These are phyloP conservation scores for Maconellicoccus hirsutus DNA, from an alignment of 1,140 invertebrate genomes.

Conservation along the genomic window DNA sequence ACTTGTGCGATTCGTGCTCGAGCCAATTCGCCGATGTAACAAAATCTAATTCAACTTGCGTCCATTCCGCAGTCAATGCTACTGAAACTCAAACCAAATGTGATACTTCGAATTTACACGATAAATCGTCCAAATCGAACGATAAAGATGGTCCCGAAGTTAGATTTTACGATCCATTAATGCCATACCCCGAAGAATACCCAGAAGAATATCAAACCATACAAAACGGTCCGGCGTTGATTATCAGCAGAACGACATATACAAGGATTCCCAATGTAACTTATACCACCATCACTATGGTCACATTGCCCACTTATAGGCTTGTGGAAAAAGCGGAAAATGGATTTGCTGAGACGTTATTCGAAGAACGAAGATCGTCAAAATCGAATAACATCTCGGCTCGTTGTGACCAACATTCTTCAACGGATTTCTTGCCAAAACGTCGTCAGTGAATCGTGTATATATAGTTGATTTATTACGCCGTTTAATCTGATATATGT, in stretches of 20 bases:
- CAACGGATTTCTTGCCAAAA: too few species aligned
- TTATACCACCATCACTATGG: slow-evolving; percentile 26
- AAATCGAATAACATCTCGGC: neutral
- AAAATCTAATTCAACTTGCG: too few species aligned
- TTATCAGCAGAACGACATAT: slow-evolving; percentile 26
- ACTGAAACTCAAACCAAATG: too few species aligned
- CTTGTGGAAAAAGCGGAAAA: slow-evolving; percentile 24
- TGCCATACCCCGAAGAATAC: slow-evolving; percentile 28
- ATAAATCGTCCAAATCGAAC: neutral
- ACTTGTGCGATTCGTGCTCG: too few species aligned
- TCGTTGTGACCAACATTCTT: too few species aligned
- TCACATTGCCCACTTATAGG: slow-evolving; percentile 25
- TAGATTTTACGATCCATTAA: slow-evolving; percentile 16
- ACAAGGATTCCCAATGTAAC: slow-evolving; percentile 26
- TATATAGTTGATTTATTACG: too few species aligned
- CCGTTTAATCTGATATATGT: too few species aligned
- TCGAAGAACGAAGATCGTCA: neutral
- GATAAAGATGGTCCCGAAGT: neutral
- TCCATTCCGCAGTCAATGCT: too few species aligned
- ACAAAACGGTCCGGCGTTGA: slow-evolving; percentile 26
- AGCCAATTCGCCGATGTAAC: too few species aligned
- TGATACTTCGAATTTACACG: neutral
- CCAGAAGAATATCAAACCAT: slow-evolving; percentile 27
- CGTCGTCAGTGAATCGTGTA: too few species aligned
- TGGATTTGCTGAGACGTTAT: slow-evolving; percentile 11